These are phyloP conservation scores for Charaxes varanes DNA, from an alignment of 1,140 invertebrate genomes.

Conservation along the genomic window DNA sequence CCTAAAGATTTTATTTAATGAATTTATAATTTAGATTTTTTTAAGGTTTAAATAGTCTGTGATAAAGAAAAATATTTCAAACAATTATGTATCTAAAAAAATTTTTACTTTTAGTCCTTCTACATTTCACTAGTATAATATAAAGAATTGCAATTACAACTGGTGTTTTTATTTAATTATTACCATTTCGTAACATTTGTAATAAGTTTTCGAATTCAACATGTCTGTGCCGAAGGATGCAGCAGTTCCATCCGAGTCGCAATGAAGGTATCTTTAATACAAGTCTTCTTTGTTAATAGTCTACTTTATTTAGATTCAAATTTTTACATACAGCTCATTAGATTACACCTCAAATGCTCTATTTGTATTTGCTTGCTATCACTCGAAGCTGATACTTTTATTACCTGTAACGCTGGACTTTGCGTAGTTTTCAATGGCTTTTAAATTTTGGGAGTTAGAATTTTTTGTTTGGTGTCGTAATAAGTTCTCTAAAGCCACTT, in stretches of 20 bases:
- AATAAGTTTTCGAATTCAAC: conserved; percentile 12
- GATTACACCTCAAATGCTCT: too few relatives aligned
- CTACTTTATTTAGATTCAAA: not conserved
- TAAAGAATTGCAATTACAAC: not conserved
- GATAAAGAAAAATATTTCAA: not conserved
- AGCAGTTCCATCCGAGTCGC: conserved; percentile 8
- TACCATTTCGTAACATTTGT: not conserved
- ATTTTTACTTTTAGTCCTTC: not conserved
- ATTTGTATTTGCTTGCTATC: too few relatives aligned
- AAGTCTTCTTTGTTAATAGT: not conserved
- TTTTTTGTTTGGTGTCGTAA: too few relatives aligned
- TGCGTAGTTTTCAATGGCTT: too few relatives aligned
- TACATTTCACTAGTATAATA: not conserved
- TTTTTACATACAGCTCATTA: not conserved
- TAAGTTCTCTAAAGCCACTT: too few relatives aligned
- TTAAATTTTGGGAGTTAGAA: too few relatives aligned
- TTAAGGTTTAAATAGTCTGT: too few relatives aligned
- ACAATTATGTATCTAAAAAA: not conserved
- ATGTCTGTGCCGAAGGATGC: conserved; percentile 31
- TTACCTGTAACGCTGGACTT: too few relatives aligned
- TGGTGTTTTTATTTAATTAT: conserved; percentile 1
- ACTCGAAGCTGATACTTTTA: too few relatives aligned
- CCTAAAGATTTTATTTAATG: too few relatives aligned
- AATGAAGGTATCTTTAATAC: conserved; percentile 14
- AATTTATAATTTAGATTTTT: too few relatives aligned